phyloP scores from a whole-genome alignment of 2,888 invertebrate genomes.

The Caenorhabditis sp. region DNA sequence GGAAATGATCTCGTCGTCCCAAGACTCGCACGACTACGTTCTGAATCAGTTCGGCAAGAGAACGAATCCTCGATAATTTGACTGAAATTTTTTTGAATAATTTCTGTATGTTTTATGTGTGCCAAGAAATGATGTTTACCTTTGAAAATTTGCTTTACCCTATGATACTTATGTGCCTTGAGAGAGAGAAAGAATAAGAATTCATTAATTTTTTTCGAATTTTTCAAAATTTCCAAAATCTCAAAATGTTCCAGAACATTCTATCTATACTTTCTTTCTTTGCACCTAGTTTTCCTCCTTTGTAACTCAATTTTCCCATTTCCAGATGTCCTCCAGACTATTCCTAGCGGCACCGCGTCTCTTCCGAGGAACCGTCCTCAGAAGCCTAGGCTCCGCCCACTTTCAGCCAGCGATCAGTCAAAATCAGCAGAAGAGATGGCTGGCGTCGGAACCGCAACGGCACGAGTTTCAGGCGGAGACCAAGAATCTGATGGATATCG shows the following conservation, averaged over 20 bases:
- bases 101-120: too few relatives aligned
- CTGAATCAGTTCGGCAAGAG: too few relatives aligned
- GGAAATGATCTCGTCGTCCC: constrained; percentile 50
- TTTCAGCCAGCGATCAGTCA: neutral
- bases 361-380: too few relatives aligned
- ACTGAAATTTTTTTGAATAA: too few relatives aligned
- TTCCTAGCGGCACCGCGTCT: constrained; percentile 1
- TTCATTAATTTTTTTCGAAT: neutral
- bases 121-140: too few relatives aligned
- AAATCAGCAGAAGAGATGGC: constrained; percentile 27
- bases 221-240: too few relatives aligned
- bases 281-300: neutral
- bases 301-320: neutral
- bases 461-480: constrained; percentile 98
- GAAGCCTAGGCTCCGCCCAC: constrained; percentile 39
- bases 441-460: constrained; percentile 84
- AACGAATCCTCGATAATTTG: too few relatives aligned
- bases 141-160: too few relatives aligned
- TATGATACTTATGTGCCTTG: too few relatives aligned
- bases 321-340: neutral
- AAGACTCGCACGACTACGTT: constrained; percentile 60
- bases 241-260: too few relatives aligned
- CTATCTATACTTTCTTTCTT: too few relatives aligned
- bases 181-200: too few relatives aligned
- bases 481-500: constrained; percentile 94